phyloP scores from a whole-genome alignment of 2,888 invertebrate genomes.

The Eupithecia inturbata region DNA sequence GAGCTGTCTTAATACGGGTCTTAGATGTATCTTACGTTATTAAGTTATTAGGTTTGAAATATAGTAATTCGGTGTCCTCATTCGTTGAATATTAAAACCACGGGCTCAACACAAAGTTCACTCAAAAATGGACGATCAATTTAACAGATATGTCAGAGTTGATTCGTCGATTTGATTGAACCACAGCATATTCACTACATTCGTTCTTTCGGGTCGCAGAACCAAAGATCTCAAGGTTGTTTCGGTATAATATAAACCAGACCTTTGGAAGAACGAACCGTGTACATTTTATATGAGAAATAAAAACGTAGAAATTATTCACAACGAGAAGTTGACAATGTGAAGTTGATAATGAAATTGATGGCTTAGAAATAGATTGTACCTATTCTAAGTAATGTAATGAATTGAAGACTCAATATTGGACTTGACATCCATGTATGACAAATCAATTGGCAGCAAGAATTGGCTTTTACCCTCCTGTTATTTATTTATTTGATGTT shows the following conservation, averaged over 20 bases:
- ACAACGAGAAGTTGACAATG: background rate
- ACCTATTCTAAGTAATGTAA: too few relatives aligned
- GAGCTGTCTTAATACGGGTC: too few relatives aligned
- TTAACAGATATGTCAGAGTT: background rate
- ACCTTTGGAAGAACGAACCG: background rate
- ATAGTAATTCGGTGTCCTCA: background rate
- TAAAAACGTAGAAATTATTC: background rate
- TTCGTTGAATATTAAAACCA: constrained; percentile 1
- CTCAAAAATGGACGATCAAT: background rate
- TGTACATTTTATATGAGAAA: background rate
- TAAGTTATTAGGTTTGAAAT: background rate
- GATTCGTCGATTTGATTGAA: background rate
- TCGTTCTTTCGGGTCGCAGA: background rate
- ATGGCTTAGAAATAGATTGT: background rate
- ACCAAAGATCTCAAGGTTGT: background rate
- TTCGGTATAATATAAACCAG: background rate
- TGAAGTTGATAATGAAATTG: background rate
- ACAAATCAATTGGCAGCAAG: constrained; percentile 12
- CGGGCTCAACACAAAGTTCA: background rate
- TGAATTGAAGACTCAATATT: background rate
- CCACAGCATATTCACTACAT: background rate
- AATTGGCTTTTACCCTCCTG: background rate
- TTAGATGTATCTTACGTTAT: background rate
- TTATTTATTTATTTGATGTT: constrained; percentile 1
- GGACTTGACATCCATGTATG: constrained; percentile 1